These are phyloP conservation scores for Eupsittula cactorum DNA, from an alignment of 2,113 vertebrate genomes.

Conservation along the genomic window DNA sequence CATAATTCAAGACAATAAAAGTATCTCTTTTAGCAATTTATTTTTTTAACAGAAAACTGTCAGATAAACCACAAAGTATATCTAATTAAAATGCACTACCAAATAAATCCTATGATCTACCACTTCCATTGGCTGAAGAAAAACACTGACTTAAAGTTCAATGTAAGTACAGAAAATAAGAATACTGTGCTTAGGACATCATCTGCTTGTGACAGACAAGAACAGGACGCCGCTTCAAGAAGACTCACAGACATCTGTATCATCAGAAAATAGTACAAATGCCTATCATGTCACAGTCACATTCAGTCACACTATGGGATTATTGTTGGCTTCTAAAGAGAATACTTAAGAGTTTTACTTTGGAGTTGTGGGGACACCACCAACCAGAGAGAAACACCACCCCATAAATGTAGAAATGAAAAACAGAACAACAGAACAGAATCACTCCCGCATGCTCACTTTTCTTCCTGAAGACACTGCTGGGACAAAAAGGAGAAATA, in stretches of 20 bases:
- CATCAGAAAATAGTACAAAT: neutral
- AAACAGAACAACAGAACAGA: neutral
- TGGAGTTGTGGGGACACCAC: neutral
- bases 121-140: neutral
- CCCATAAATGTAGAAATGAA: neutral
- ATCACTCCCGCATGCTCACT: neutral
- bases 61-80: neutral
- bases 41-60: neutral
- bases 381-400: neutral
- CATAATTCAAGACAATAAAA: neutral
- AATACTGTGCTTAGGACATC: neutral
- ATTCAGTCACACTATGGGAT: neutral
- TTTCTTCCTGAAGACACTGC: neutral
- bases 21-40: neutral
- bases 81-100: neutral
- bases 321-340: neutral
- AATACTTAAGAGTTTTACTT: neutral
- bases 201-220: neutral
- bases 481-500: neutral
- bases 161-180: neutral
- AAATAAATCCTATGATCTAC: neutral
- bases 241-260: neutral
- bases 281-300: neutral
- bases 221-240: neutral
- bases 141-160: neutral